Evolutionary conservation across 2,797 vertebrate genomes (phyloP), one percentile per base, ranked within the genome.

Genomic region (Alosa sapidissima): DNA sequence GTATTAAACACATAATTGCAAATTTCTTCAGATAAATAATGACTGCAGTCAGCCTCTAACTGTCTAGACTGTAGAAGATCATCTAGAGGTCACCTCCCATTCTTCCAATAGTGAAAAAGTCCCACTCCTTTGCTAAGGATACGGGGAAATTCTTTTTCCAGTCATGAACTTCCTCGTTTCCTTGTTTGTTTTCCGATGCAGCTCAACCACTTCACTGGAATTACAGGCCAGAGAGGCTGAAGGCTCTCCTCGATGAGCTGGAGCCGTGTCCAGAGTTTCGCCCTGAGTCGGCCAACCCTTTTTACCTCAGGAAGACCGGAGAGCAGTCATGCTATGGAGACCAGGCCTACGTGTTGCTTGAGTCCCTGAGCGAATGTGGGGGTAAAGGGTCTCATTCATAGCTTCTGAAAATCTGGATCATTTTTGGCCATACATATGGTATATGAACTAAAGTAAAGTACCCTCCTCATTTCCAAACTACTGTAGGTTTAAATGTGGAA

Each of bases 131-230:
- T 10, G 16, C 72, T 47, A 45, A 47, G 41, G 41, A 41, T 78
- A 21, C 36, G 2, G 16, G 72, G 72, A 78, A 78, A 78, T 45
- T 78, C 72, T 36, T 78, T 78, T 72, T 45, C 47, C 72, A 47
- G 36, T 78, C 41, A 47, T 21, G 72, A 6, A 21, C 72, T 75
- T 75, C 68, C 68, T 75, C 36, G 1, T 72, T 72, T 72, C 11
- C 5, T 21, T 21, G 72, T 78, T 78, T 78, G 36, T 45, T 78
- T 72, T 41, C 28, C 14, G n/a, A 28, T 83, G 24, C 88, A 96
- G 95, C 94, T 0, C 95, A 95, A 89, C 95, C 95, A 0, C 92
- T 96, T 11, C 94, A 95, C 89, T 95, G 95, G 95, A 89, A 95
- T 41, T 96, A 95, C 5, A 93, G 95, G 89, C 92, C 91, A 36